Conservation (phyloP, 2,797 vertebrate species). For the Oophaga sylvatica region DNA sequence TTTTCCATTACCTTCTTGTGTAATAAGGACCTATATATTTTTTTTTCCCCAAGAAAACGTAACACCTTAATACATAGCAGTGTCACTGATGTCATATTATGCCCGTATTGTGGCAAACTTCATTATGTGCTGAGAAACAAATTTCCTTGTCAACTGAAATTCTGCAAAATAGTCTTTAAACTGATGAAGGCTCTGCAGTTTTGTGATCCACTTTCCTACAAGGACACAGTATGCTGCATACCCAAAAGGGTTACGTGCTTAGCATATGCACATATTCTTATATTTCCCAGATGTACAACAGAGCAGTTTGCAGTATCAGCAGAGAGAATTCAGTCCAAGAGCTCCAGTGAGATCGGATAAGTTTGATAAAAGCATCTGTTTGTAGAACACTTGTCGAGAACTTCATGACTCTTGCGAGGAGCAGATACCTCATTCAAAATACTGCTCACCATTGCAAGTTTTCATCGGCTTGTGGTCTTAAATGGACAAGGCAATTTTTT, state of each 20-base stretch:
- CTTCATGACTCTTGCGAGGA: constrained; percentile 15
- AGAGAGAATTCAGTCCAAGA: constrained; percentile 27
- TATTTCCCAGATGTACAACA: constrained; percentile 24
- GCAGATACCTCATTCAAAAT: constrained; percentile 26
- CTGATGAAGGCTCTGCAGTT: background rate
- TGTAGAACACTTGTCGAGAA: background rate
- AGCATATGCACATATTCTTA: constrained; percentile 34
- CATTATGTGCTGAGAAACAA: constrained; percentile 18
- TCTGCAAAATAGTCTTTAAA: constrained; percentile 13
- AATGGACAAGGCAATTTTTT: background rate
- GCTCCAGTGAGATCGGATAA: background rate
- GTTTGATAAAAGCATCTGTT: constrained; percentile 43
- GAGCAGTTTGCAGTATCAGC: constrained; percentile 26
- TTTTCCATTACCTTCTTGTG: constrained; percentile 32
- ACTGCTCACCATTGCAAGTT: background rate
- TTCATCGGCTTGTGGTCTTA: background rate
- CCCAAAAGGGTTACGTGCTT: constrained; percentile 18
- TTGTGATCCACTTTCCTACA: constrained; percentile 23
- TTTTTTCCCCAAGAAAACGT: constrained; percentile 17
- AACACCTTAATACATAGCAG: constrained; percentile 5
- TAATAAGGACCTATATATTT: constrained; percentile 15
- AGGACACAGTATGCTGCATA: constrained; percentile 5
- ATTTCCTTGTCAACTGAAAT: constrained; percentile 15
- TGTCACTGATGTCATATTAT: constrained; percentile 2
- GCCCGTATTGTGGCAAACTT: background rate